Base-by-base conservation (phyloP, 2,888 invertebrate species). In the Pediacus dermestoides region DNA sequence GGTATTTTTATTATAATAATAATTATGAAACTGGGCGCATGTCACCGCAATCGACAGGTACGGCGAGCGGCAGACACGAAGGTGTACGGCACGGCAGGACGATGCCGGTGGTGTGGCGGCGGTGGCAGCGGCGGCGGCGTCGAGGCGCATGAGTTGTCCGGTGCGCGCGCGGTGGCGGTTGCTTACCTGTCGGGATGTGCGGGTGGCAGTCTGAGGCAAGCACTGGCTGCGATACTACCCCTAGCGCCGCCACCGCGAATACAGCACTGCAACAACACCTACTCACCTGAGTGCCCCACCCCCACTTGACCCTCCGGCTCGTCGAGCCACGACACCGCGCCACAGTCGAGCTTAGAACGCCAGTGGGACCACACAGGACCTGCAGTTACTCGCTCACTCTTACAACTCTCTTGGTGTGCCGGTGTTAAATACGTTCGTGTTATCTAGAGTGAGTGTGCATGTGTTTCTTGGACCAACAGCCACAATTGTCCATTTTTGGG, bases 271-370 rank as follows among this genome's bases (percentile, higher is more conserved):
- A 53, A 54, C 40, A 55, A 60, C 70, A 74, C 74, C 70, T 75
- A 77, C 74, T 74, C 77, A 62, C 77, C 77, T 75, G 75, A 75
- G 70, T 75, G 77, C 70, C 63, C 77, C 75, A 70, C 74, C 75
- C 71, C 69, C 74, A 66, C 64, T 62, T 59, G 59, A 57, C 57
- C 58, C 57, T 57, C 55, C 61, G 57, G 56, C 72, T 58, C 52
- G 50, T 71, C 61, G 67, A 71, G 52, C 49, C 67, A 42, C 63
- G 38, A 50, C 39, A 46, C 48, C 53, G 52, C 54, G 45, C 50
- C 45, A 51, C 60, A 61, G 62, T 63, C 57, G 61, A 61, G 62
- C 53, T 52, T 55, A 57, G 61, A 57, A 50, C 61, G 58, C 51
- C 48, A 48, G 39, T 46, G 52, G 48, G 48, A 50, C 40, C 55